Evolutionary conservation across 2,797 vertebrate species (phyloP).

Genomic region (Propithecus deckenii): DNA sequence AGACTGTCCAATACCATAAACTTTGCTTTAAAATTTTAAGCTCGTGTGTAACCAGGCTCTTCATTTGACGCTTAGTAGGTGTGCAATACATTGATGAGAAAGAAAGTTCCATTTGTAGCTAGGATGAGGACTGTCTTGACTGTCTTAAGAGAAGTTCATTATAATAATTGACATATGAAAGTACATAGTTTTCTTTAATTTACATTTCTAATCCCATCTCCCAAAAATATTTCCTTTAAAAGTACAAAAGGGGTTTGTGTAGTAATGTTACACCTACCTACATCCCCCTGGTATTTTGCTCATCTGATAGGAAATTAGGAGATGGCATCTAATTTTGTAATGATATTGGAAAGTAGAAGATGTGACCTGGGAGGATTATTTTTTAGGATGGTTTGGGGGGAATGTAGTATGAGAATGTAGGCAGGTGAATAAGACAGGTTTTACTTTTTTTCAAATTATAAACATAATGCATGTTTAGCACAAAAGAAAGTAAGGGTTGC

Average conservation of each 20-base stretch:
- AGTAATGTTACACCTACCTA: not conserved
- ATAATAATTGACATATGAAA: not conserved
- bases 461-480: not conserved
- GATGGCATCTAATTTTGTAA: not conserved
- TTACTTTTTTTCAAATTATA: slow-evolving; percentile 5
- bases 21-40: slow-evolving; percentile 39
- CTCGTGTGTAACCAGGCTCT: not conserved
- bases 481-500: not conserved
- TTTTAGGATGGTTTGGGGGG: not conserved
- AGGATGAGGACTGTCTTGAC: slow-evolving; percentile 9
- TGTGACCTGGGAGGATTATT: not conserved
- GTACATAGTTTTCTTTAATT: slow-evolving; percentile 22
- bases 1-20: not conserved
- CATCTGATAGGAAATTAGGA: not conserved
- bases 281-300: not conserved
- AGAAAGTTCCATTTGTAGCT: not conserved
- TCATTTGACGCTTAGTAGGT: not conserved
- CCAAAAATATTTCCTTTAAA: not conserved
- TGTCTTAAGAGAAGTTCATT: slow-evolving; percentile 16
- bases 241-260: not conserved
- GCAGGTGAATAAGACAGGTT: not conserved
- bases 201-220: slow-evolving; percentile 20
- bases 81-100: not conserved
- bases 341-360: not conserved
- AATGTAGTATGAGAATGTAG: not conserved